Conservation (phyloP, 2,113 vertebrate genomes). For the Anser brachyrhynchus region DNA sequence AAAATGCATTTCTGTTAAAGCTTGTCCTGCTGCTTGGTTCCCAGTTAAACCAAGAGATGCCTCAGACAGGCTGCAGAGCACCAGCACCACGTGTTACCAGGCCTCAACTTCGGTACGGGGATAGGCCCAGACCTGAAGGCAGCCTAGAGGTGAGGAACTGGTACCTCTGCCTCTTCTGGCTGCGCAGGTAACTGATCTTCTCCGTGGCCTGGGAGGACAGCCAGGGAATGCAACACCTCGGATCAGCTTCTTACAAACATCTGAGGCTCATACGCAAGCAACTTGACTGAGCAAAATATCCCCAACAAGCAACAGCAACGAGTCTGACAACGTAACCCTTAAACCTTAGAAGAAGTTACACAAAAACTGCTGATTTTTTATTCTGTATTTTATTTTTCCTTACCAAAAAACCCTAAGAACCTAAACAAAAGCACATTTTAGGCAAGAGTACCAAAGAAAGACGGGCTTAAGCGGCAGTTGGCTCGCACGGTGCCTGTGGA, state of each 20-base stretch:
- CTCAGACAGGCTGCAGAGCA: background rate
- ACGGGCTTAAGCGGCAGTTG: background rate
- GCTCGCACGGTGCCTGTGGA: background rate
- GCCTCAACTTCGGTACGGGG: background rate
- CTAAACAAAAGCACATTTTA: background rate
- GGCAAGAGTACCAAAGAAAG: background rate
- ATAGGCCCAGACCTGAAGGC: background rate
- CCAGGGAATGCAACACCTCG: background rate
- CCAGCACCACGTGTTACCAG: accelerated
- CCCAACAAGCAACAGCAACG: background rate
- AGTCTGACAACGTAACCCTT: background rate
- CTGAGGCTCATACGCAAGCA: background rate
- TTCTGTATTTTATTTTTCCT: no score
- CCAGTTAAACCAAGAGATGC: background rate
- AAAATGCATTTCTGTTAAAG: background rate
- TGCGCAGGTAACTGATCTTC: background rate
- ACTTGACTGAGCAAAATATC: background rate
- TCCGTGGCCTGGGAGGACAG: background rate
- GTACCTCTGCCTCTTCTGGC: background rate
- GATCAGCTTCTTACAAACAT: background rate
- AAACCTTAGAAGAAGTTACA: background rate
- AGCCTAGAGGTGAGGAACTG: background rate
- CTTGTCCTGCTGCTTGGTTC: background rate
- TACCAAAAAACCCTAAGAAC: background rate
- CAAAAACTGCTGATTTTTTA: background rate